Base-by-base conservation (phyloP, 2,888 invertebrate genomes). In the Clusia tigrina region DNA sequence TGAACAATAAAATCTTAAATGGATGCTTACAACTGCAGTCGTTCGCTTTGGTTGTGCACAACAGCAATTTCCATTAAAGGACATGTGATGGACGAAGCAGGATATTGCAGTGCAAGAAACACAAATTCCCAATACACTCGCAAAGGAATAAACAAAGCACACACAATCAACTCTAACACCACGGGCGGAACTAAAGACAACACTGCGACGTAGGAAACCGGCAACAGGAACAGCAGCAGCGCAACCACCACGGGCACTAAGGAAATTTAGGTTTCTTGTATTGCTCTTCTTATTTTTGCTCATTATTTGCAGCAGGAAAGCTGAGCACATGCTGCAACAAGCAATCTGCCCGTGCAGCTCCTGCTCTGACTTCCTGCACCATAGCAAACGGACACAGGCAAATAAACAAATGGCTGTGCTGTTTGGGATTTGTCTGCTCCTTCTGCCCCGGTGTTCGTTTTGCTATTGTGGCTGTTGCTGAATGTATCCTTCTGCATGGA, bases 401-500 rank as follows among this genome's bases (percentile, higher is more conserved):
- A 48, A 15, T 48, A 48, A 48, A 48, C 48, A 48, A 48, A 48
- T 48, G 48, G 2, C n/a, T 42, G 42, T 42, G 42, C n/a, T 42
- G 10, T 42, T 5, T 9, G 32, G 5, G 6, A 32, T 12, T 9
- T 32, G 6, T 32, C 32, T 32, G 32, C 32, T 32, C 12, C 32
- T 32, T 12, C 32, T 32, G 6, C 6, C 6, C 32, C 12, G 32
- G 6, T 32, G 32, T 32, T 32, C 12, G 6, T 42, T 42, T 6
- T 42, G 42, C n/a, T 42, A 42, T 48, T 48, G 18, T 22, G 6
- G 22, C 22, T 20, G 48, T 5, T 20, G 18, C 22, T 48, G 20
- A 20, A n/a, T 10, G 10, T 42, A 5, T 32, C 12, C 12, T 32
- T 9, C 32, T 32, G 32, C n/a, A 42, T 6, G 3, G 3, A 17